Base-by-base conservation (phyloP, 2,888 invertebrate species). In the Patella pellucida region DNA sequence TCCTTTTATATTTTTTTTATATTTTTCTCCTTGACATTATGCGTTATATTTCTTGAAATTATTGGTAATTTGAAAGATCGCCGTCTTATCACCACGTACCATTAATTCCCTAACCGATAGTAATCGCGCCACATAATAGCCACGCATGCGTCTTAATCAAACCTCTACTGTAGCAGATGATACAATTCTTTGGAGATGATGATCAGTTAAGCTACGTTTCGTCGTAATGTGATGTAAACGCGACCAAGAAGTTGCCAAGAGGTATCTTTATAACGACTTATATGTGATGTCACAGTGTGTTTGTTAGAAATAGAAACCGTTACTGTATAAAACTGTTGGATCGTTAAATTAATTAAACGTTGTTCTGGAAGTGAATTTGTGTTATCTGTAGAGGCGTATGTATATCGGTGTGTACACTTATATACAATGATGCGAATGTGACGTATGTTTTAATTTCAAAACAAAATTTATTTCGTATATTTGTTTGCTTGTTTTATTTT, bases 91-190 rank as follows among this genome's bases (percentile, higher is more conserved):
- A 41, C 41, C 41, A 7, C 9, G 41, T 41, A 41, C 41, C 41
- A 41, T 41, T 41, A 41, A 41, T 41, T 41, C 41, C 41, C 41
- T 9, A 62, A 62, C 23, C 62, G 62, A 12, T 23, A 62, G 14
- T 19, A 19, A 23, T 62, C 23, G 23, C 0, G 62, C 19, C 62
- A 19, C 23, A 12, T 11, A 12, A 23, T 62, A 23, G 14, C 62
- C 62, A 23, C 62, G 62, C 62, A 62, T 62, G 62, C 62, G 62
- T 62, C 62, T 62, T 23, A 23, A 12, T 23, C 19, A 62, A 62
- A 23, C 14, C 23, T 23, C 14, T 19, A 12, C 19, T 62, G 19
- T 19, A 62, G 62, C 62, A 62, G 62, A 62, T 23, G 62, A 62
- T 62, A 19, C 62, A 12, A 62, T 62, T 62, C 62, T 4, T 19